Evolutionary conservation across 92 coral and sea anemone genomes (phyloP).

Genomic region (Desmophyllum pertusum): DNA sequence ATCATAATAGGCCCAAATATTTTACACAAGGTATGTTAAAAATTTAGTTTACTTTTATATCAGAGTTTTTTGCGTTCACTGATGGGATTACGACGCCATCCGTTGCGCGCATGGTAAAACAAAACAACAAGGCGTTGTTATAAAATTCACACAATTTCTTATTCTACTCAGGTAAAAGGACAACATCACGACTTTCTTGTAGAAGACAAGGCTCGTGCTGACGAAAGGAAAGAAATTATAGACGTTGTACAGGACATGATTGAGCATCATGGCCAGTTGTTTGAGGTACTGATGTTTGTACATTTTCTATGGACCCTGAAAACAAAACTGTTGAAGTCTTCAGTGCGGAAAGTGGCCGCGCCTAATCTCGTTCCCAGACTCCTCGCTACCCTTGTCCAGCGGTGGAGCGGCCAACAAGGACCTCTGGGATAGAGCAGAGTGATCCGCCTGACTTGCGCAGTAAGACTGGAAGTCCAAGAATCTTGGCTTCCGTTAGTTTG

Average conservation of each 20-base stretch:
- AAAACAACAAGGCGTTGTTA: no score
- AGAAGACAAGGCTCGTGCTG: slow-evolving; percentile 91
- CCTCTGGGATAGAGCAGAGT: no score
- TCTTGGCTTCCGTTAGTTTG: no score
- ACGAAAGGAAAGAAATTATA: slow-evolving; percentile 89
- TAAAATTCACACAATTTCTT: background rate
- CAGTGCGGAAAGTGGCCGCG: no score
- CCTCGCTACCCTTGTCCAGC: no score
- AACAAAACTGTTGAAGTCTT: no score
- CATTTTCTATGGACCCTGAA: background rate
- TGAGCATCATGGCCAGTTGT: slow-evolving; percentile 72
- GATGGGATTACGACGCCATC: no score
- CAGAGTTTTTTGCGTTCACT: background rate
- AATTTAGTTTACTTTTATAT: background rate
- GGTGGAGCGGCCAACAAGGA: no score
- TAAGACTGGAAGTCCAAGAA: no score
- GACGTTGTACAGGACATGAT: slow-evolving; percentile 94
- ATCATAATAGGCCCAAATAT: slow-evolving; percentile 98
- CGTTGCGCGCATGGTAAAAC: no score
- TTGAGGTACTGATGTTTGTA: slow-evolving; percentile 57
- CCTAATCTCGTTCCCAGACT: no score
- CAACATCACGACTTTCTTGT: slow-evolving; percentile 87
- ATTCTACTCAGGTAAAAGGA: slow-evolving; percentile 72
- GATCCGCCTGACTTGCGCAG: no score
- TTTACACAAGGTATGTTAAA: slow-evolving; percentile 81